phyloP scores from a whole-genome alignment of 2,888 invertebrate genomes.

The Rotaria socialis region DNA sequence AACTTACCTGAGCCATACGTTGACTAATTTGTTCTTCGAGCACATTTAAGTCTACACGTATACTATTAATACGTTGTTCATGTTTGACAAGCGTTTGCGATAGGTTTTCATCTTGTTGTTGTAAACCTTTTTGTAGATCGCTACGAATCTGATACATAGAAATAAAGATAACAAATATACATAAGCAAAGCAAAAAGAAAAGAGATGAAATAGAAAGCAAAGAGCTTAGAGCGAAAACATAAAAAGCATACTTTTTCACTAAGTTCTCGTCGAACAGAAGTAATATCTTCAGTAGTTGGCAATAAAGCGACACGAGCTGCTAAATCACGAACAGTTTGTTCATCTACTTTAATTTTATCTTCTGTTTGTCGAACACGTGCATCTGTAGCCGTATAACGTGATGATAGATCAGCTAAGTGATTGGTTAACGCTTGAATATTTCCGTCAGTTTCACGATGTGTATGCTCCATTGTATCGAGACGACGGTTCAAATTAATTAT shows the following conservation, averaged over 20 bases:
- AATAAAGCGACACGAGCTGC: not conserved
- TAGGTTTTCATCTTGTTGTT: slow-evolving; percentile 14
- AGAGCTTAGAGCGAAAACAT: not conserved
- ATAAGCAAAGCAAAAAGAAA: not conserved
- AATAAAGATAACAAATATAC: not conserved
- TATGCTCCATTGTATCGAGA: not conserved
- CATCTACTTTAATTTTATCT: not conserved
- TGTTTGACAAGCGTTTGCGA: not conserved
- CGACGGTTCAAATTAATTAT: slow-evolving; percentile 15
- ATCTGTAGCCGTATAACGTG: not conserved
- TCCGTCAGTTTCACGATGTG: slow-evolving; percentile 5
- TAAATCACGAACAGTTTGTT: not conserved
- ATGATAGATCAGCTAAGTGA: not conserved
- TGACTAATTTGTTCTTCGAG: not conserved
- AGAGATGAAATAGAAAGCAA: not conserved
- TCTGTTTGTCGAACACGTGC: not conserved
- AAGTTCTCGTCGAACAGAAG: not conserved
- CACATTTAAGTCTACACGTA: slow-evolving; percentile 7
- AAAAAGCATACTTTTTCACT: slow-evolving; percentile 25
- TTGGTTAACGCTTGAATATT: not conserved
- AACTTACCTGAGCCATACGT: not conserved
- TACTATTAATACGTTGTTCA: slow-evolving; percentile 14
- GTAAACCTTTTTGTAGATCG: slow-evolving; percentile 9
- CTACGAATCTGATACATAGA: not conserved
- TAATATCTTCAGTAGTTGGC: not conserved